phyloP scores from a whole-genome alignment of 2,888 invertebrate species.

The Candidula unifasciata region DNA sequence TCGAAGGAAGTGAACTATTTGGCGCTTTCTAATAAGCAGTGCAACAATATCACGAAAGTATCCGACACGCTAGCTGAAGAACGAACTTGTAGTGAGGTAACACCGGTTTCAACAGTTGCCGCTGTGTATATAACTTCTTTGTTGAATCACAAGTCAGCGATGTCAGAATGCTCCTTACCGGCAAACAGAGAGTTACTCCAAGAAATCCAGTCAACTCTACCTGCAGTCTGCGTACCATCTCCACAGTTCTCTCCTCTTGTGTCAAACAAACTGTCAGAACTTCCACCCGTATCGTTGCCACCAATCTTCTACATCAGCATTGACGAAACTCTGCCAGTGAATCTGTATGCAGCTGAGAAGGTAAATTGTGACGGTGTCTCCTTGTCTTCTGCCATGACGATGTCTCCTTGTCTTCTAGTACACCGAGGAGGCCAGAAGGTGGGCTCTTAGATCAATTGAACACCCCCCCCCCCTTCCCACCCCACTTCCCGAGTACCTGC shows the following conservation, averaged over 20 bases:
- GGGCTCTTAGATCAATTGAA: too few relatives aligned
- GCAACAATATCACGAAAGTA: too few relatives aligned
- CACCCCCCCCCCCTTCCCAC: too few relatives aligned
- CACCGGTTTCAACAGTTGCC: background rate
- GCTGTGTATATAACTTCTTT: too few relatives aligned
- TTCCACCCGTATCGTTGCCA: background rate
- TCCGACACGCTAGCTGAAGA: background rate
- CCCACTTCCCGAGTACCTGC: too few relatives aligned
- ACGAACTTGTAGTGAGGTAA: background rate
- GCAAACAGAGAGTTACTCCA: too few relatives aligned
- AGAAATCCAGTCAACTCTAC: background rate
- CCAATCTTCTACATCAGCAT: slow-evolving; percentile 28
- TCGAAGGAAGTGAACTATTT: too few relatives aligned
- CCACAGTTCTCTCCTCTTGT: background rate
- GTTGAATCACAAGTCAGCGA: background rate
- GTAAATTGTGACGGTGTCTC: slow-evolving; percentile 7
- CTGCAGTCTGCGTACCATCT: background rate
- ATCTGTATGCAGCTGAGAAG: background rate
- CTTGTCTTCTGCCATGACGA: too few relatives aligned
- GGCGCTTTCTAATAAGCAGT: too few relatives aligned
- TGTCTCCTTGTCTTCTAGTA: too few relatives aligned
- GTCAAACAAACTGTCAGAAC: background rate
- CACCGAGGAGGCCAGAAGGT: too few relatives aligned
- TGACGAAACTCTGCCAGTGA: background rate
- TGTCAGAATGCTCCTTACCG: background rate